These are phyloP conservation scores for Acrocyrtus sp. DNA, from an alignment of 2,888 invertebrate species.

Conservation along the genomic window DNA sequence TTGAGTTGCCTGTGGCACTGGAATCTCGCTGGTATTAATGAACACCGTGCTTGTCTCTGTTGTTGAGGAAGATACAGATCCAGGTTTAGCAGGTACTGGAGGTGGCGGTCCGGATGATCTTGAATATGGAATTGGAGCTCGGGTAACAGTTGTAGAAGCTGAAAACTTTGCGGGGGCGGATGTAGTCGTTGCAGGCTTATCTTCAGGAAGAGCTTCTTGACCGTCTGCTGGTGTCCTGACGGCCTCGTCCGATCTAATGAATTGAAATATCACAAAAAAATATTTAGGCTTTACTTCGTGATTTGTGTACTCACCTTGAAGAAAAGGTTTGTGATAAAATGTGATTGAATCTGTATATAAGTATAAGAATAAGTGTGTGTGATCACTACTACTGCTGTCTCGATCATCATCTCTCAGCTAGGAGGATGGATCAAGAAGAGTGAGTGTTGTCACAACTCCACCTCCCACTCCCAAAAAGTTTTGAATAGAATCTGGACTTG, in stretches of 20 bases:
- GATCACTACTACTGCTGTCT: slow-evolving; percentile 30
- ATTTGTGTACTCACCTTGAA: too few relatives aligned
- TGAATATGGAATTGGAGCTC: slow-evolving; percentile 23
- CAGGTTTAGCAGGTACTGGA: slow-evolving; percentile 42
- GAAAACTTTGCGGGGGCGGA: slow-evolving; percentile 13
- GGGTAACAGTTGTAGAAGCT: slow-evolving; percentile 28
- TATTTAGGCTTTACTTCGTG: too few relatives aligned
- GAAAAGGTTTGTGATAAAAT: too few relatives aligned
- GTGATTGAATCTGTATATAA: too few relatives aligned
- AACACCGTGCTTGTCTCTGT: slow-evolving; percentile 57
- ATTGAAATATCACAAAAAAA: neutral
- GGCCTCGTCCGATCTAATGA: neutral
- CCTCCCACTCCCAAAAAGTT: slow-evolving; percentile 42
- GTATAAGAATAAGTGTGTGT: slow-evolving; percentile 19
- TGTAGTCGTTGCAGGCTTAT: slow-evolving; percentile 9
- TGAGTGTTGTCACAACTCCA: slow-evolving; percentile 38
- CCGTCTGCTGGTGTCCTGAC: slow-evolving; percentile 62
- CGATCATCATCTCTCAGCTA: slow-evolving; percentile 24
- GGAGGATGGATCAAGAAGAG: slow-evolving; percentile 24
- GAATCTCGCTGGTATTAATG: slow-evolving; percentile 57
- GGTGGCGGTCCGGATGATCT: slow-evolving; percentile 27
- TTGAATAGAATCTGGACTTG: slow-evolving; percentile 44
- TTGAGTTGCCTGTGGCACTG: slow-evolving; percentile 48
- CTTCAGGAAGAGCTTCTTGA: slow-evolving; percentile 57
- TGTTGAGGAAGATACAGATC: slow-evolving; percentile 1